Base-by-base conservation (phyloP, 1,140 invertebrate genomes). In the Chrysoperla carnea region DNA sequence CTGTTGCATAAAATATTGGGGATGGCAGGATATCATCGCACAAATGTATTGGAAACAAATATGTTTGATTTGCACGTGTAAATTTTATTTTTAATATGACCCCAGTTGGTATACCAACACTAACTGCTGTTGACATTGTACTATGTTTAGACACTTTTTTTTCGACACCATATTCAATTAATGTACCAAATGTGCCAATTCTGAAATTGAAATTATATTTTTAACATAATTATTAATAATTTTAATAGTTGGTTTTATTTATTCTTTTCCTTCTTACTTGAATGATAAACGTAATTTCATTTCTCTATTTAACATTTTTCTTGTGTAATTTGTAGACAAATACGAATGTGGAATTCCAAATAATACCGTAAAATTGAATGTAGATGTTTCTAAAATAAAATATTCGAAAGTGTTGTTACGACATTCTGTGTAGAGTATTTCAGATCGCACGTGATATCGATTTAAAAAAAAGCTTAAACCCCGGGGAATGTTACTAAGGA, bases 101-200 rank as follows among this genome's bases (percentile, higher is more conserved):
- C 36, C 92, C 92, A 13, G 77, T 76, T 2, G 87, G 86, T 23
- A 87, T 64, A 6, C 90, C 90, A 31, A 95, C 62, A 35, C 76
- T 70, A 8, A 96, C 78, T 0, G 81, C 71, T 6, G 90, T 90
- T 3, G 84, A 79, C 1, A 96, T 58, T n/a, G 76, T 78, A 50
- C 84, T 93, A 51, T 90, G 84, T 55, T 89, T 76, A 0, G 91
- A 90, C 11, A 96, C 73, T 62, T 87, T 90, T 51, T 93, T 94
- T 53, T 95, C 87, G 27, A 81, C 80, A 0, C 89, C 89, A 59
- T 93, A 95, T 58, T 94, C 89, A 0, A 90, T 58, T 43, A 84
- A 67, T 2, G 76, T 78, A 23, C 89, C 90, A 60, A 90, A 84
- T 6, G 87, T 86, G 13, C 91, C 90, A 46, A 76, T 64, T 62